These are phyloP conservation scores for Bovichtus diacanthus DNA, from an alignment of 2,797 vertebrate species.

Conservation along the genomic window DNA sequence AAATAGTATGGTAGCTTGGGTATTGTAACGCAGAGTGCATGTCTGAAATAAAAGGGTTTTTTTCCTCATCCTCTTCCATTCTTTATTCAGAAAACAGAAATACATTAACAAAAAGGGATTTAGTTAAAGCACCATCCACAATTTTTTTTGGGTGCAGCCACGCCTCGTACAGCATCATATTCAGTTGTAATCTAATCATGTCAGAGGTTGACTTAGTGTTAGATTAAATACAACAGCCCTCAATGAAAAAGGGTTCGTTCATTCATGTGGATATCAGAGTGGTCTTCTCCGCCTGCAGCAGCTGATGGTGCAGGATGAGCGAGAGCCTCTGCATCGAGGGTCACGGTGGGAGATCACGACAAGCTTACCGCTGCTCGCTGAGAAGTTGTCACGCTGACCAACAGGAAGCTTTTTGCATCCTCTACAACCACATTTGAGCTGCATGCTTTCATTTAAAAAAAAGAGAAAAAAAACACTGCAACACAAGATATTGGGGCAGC, in stretches of 20 bases:
- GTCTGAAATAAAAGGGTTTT: too few species aligned
- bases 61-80: background rate
- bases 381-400: slow-evolving; percentile 44
- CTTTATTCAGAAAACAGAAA: background rate
- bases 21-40: too few species aligned
- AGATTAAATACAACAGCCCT: slow-evolving; percentile 5
- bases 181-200: background rate
- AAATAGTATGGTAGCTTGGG: too few species aligned
- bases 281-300: slow-evolving; percentile 31
- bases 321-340: slow-evolving; percentile 52
- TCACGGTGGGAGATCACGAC: slow-evolving; percentile 53
- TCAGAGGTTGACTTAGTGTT: background rate
- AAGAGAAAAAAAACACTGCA: slow-evolving; percentile 17
- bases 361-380: slow-evolving; percentile 44
- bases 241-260: slow-evolving; percentile 20
- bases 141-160: background rate
- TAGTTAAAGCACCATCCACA: background rate
- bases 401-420: slow-evolving; percentile 20
- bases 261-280: slow-evolving; percentile 24
- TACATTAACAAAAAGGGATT: background rate
- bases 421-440: slow-evolving; percentile 11
- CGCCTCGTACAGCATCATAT: background rate
- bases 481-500: background rate
- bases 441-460: slow-evolving; percentile 20
- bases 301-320: slow-evolving; percentile 45